Evolutionary conservation across 2,888 invertebrate genomes (phyloP).

Genomic region (Gymnoscelis rufifasciata): DNA sequence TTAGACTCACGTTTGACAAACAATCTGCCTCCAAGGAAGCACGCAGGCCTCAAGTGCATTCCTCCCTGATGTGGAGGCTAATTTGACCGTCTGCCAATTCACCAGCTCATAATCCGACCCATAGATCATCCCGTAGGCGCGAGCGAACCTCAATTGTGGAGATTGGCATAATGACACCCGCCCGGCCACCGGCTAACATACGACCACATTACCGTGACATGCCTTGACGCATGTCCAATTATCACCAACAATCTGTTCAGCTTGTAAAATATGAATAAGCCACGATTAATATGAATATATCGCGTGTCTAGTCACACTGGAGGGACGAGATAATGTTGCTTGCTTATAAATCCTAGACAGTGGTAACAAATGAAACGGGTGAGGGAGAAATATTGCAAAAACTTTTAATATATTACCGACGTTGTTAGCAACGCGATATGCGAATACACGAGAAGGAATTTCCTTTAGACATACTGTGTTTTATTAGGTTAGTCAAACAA

Average conservation of each 20-base stretch:
- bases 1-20: not conserved
- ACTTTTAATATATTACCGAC: constrained; percentile 58
- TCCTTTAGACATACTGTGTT: not conserved
- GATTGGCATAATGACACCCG: constrained; percentile 73
- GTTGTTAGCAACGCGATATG: constrained; percentile 53
- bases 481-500: no score
- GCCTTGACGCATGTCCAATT: constrained; percentile 74
- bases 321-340: constrained; percentile 70
- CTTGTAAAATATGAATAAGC: constrained; percentile 72
- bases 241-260: constrained; percentile 70
- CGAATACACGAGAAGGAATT: not conserved
- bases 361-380: constrained; percentile 63
- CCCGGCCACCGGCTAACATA: constrained; percentile 64
- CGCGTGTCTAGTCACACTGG: constrained; percentile 60
- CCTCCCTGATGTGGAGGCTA: constrained; percentile 31
- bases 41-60: constrained; percentile 17
- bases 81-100: constrained; percentile 52
- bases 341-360: constrained; percentile 66
- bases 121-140: constrained; percentile 54
- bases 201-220: constrained; percentile 70
- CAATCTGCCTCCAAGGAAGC: constrained; percentile 1
- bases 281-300: constrained; percentile 59
- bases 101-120: constrained; percentile 58
- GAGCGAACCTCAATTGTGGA: constrained; percentile 57
- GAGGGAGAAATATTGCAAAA: constrained; percentile 71